Evolutionary conservation across 2,113 vertebrate genomes (phyloP).

Genomic region (Triplophysa siluroides): DNA sequence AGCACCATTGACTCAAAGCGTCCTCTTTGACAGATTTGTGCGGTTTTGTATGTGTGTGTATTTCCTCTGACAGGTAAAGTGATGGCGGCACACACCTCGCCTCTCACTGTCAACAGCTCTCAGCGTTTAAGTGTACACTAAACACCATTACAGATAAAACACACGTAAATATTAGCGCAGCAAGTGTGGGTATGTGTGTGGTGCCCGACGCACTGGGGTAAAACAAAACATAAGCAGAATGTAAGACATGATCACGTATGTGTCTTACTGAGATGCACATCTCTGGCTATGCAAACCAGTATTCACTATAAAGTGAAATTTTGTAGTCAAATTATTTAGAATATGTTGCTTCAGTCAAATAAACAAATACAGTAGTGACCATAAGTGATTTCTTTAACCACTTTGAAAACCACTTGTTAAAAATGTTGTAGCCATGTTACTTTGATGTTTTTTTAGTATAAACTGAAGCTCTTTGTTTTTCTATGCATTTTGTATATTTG

Average conservation of each 20-base stretch:
- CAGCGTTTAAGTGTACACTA: slow-evolving; percentile 55
- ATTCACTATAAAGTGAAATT: not conserved
- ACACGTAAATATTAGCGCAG: slow-evolving; percentile 54
- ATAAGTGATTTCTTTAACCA: too few relatives aligned
- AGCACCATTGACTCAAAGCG: slow-evolving; percentile 77
- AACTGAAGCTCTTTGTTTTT: too few relatives aligned
- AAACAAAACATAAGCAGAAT: slow-evolving; percentile 23
- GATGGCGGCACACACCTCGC: slow-evolving; percentile 52
- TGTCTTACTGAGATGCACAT: not conserved
- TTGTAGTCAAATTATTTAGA: not conserved
- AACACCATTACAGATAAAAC: slow-evolving; percentile 59
- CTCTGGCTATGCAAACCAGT: not conserved
- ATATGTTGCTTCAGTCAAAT: too few relatives aligned
- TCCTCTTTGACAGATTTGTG: slow-evolving; percentile 55
- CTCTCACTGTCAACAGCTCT: slow-evolving; percentile 57
- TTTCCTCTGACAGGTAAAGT: slow-evolving; percentile 56
- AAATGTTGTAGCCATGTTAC: too few relatives aligned
- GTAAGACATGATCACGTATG: not conserved
- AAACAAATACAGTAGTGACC: too few relatives aligned
- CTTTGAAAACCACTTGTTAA: too few relatives aligned
- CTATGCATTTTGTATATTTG: too few relatives aligned
- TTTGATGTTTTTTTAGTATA: too few relatives aligned
- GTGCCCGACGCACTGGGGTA: not conserved
- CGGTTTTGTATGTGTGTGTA: slow-evolving; percentile 58
- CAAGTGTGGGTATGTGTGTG: slow-evolving; percentile 30